Evolutionary conservation across 2,888 invertebrate genomes (phyloP).

Genomic region (Plebejus melissa): DNA sequence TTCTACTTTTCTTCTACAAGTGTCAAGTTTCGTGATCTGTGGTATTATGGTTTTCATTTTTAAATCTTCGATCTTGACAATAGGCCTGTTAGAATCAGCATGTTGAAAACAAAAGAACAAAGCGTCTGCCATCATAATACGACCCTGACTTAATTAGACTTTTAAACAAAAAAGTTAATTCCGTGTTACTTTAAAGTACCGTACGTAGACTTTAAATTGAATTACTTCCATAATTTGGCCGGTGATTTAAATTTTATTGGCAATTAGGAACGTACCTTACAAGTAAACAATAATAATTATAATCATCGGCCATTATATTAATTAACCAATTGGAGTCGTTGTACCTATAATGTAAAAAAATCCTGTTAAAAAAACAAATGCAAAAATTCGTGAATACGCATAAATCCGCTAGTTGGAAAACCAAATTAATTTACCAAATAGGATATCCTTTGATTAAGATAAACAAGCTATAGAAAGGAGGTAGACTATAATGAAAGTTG

Average conservation of each 20-base stretch:
- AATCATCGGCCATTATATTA: background rate
- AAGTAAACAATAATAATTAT: too few species aligned
- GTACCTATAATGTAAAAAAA: background rate
- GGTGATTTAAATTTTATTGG: too few species aligned
- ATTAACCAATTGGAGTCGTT: too few species aligned
- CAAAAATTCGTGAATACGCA: background rate
- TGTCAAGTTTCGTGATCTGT: background rate
- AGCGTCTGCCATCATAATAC: background rate
- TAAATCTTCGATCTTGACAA: background rate
- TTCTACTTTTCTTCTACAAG: background rate
- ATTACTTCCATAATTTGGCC: background rate
- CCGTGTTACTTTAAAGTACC: slow-evolving; percentile 2
- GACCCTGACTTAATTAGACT: background rate
- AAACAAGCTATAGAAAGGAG: slow-evolving; percentile 19
- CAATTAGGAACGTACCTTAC: too few species aligned
- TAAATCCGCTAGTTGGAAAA: background rate
- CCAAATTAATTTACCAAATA: background rate
- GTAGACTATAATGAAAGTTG: background rate
- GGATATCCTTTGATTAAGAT: background rate
- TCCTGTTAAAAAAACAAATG: background rate
- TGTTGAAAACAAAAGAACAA: slow-evolving; percentile 12
- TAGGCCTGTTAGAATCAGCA: background rate
- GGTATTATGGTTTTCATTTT: background rate
- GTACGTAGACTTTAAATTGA: background rate
- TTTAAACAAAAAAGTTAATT: slow-evolving; percentile 12